phyloP scores from a whole-genome alignment of 2,113 vertebrate genomes.

The Alouatta palliata region DNA sequence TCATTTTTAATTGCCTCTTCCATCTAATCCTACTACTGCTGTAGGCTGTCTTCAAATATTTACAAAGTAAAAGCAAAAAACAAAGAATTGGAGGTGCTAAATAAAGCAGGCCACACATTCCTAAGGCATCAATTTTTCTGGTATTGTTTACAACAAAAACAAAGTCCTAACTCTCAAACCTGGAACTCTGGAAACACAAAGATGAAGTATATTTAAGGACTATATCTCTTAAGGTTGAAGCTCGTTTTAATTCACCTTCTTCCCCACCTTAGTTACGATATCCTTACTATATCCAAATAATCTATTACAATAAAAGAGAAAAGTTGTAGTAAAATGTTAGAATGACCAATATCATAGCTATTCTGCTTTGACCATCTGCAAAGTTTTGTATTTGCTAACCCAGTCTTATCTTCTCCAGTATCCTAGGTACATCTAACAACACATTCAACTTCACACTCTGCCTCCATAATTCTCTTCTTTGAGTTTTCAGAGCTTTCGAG shows the following conservation, averaged over 20 bases:
- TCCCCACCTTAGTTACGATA: background rate
- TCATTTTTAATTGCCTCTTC: slow-evolving; percentile 72
- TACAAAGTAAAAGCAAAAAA: slow-evolving; percentile 63
- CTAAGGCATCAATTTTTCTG: slow-evolving; percentile 23
- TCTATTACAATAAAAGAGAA: background rate
- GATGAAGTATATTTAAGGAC: background rate
- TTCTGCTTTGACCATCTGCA: background rate
- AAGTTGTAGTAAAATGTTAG: background rate
- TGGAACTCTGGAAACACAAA: background rate
- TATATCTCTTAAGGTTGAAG: background rate
- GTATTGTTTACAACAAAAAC: slow-evolving; percentile 22
- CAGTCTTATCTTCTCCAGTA: background rate
- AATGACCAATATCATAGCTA: background rate
- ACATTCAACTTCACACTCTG: background rate
- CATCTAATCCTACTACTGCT: slow-evolving; percentile 63
- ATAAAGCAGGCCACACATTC: slow-evolving; percentile 31
- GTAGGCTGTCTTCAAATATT: slow-evolving; percentile 68
- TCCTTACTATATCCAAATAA: background rate
- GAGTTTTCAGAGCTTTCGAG: background rate
- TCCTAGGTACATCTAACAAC: background rate
- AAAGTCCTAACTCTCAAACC: background rate
- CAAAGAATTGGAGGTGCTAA: slow-evolving; percentile 11
- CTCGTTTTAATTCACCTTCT: background rate
- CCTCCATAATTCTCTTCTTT: background rate
- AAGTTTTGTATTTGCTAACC: background rate